These are phyloP conservation scores for Eptatretus burgeri DNA, from an alignment of 2,113 vertebrate species.

Conservation along the genomic window DNA sequence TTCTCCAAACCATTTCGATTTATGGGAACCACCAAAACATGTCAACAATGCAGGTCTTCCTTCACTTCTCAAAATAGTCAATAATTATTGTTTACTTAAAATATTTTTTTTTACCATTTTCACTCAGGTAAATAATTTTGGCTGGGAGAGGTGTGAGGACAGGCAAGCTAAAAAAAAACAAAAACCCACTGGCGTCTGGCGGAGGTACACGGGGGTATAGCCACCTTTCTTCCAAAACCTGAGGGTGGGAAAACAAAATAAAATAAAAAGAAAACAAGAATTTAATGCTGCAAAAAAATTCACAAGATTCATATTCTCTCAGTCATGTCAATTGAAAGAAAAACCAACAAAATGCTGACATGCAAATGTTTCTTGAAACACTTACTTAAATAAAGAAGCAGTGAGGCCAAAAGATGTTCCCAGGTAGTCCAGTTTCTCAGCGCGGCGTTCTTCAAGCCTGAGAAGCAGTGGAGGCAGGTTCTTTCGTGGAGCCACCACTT, in stretches of 20 bases:
- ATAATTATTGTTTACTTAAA: too few relatives aligned
- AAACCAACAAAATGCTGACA: too few relatives aligned
- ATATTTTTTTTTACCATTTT: too few relatives aligned
- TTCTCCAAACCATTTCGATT: too few relatives aligned
- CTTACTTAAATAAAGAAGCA: conserved; percentile 54
- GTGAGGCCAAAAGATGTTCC: conserved; percentile 83
- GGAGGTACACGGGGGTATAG: conserved; percentile 63
- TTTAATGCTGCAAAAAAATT: too few relatives aligned
- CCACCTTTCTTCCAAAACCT: conserved; percentile 90
- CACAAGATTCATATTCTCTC: too few relatives aligned
- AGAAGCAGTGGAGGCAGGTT: conserved; percentile 67
- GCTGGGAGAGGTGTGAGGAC: background rate
- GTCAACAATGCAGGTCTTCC: too few relatives aligned
- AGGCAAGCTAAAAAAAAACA: background rate
- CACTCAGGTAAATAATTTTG: too few relatives aligned
- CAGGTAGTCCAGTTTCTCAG: conserved; percentile 58
- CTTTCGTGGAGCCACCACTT: conserved; percentile 48
- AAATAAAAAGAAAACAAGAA: too few relatives aligned
- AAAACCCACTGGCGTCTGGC: conserved; percentile 60
- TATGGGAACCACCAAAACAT: too few relatives aligned
- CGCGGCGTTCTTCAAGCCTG: conserved; percentile 56
- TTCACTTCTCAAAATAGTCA: too few relatives aligned
- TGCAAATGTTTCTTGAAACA: background rate
- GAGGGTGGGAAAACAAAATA: conserved; percentile 7
- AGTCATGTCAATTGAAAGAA: too few relatives aligned